These are phyloP conservation scores for Megathymus violae DNA, from an alignment of 1,140 invertebrate species.

Conservation along the genomic window DNA sequence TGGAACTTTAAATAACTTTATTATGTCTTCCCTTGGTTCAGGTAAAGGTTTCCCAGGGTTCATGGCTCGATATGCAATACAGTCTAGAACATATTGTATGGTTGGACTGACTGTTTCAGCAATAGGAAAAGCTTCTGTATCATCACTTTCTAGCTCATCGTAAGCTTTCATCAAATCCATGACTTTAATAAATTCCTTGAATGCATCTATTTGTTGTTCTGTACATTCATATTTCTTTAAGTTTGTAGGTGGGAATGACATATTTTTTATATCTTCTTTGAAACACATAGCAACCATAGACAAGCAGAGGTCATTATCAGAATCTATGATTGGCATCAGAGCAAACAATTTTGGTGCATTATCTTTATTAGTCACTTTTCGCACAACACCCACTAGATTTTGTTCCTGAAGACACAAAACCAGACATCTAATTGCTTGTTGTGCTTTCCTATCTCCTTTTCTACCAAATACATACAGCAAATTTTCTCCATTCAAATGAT, in stretches of 20 bases:
- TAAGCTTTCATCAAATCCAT: slow-evolving; percentile 79
- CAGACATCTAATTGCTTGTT: slow-evolving; percentile 68
- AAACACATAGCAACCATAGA: slow-evolving; percentile 72
- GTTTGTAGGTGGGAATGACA: slow-evolving; percentile 73
- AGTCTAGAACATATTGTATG: slow-evolving; percentile 77
- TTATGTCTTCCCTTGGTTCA: slow-evolving; percentile 73
- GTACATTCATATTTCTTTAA: slow-evolving; percentile 64
- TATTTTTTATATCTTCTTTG: slow-evolving; percentile 79
- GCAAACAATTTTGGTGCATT: slow-evolving; percentile 77
- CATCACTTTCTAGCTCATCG: slow-evolving; percentile 71
- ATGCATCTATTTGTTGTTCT: slow-evolving; percentile 72
- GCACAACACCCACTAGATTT: slow-evolving; percentile 69
- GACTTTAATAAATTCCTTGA: slow-evolving; percentile 75
- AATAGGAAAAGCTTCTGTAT: slow-evolving; percentile 74
- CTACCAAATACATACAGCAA: slow-evolving; percentile 71
- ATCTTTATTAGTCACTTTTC: slow-evolving; percentile 74
- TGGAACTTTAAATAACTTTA: slow-evolving; percentile 74
- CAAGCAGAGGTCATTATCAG: slow-evolving; percentile 64
- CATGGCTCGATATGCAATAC: slow-evolving; percentile 73
- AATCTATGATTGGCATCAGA: slow-evolving; percentile 76
- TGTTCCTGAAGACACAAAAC: slow-evolving; percentile 65
- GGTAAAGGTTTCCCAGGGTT: slow-evolving; percentile 74
- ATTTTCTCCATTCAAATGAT: slow-evolving; percentile 74
- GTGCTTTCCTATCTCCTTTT: slow-evolving; percentile 73
- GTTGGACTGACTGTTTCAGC: slow-evolving; percentile 74